Evolutionary conservation across 2,113 vertebrate species (phyloP).

Genomic region (Trematomus loennbergii): DNA sequence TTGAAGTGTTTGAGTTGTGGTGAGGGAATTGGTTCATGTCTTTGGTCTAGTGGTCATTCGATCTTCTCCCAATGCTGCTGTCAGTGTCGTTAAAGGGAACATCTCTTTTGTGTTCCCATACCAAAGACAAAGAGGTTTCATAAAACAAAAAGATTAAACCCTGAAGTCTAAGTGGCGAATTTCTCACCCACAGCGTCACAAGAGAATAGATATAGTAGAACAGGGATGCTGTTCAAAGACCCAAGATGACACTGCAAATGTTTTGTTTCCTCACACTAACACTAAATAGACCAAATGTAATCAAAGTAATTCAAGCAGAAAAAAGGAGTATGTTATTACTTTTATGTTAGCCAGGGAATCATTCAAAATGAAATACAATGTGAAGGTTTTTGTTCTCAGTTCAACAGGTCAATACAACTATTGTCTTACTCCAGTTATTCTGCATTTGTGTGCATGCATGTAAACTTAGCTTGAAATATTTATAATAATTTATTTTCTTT

Average conservation of each 20-base stretch:
- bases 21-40: background rate
- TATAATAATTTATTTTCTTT: too few species aligned
- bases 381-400: too few species aligned
- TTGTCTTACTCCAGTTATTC: too few species aligned
- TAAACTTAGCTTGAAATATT: too few species aligned
- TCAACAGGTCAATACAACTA: too few species aligned
- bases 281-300: background rate
- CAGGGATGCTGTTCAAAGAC: background rate
- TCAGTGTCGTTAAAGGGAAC: background rate
- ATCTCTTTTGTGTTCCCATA: background rate
- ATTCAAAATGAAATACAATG: too few species aligned
- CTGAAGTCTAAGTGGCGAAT: too few species aligned
- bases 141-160: background rate
- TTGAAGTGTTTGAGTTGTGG: background rate
- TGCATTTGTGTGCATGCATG: too few species aligned
- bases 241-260: background rate
- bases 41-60: background rate
- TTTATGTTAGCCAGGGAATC: too few species aligned
- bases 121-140: background rate
- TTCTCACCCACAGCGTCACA: background rate
- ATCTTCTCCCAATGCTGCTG: constrained; percentile 1
- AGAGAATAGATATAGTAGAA: background rate
- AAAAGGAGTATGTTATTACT: background rate
- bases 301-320: background rate
- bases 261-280: background rate